phyloP scores from a whole-genome alignment of 2,113 vertebrate species.

The Bos javanicus region DNA sequence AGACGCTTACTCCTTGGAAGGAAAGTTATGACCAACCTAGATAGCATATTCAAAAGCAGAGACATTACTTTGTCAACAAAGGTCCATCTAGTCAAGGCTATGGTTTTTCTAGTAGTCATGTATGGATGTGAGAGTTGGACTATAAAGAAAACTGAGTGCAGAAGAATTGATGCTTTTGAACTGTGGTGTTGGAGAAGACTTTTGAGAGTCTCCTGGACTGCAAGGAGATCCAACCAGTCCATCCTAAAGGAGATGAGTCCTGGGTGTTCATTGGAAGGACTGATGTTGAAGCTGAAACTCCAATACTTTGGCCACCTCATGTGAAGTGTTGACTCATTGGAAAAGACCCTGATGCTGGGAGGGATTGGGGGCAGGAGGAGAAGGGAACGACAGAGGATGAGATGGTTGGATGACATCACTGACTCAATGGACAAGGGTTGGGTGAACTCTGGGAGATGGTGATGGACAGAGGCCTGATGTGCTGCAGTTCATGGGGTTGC shows the following conservation, averaged over 20 bases:
- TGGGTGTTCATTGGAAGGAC: neutral
- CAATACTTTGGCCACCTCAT: neutral
- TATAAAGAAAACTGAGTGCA: neutral
- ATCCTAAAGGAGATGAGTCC: neutral
- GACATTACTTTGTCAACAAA: neutral
- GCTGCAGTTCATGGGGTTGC: fast-evolving
- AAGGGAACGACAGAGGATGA: neutral
- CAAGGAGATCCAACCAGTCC: neutral
- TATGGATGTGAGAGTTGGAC: neutral
- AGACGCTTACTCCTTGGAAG: neutral
- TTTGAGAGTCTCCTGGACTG: neutral
- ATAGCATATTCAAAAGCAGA: neutral
- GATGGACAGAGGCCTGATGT: neutral
- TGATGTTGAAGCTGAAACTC: neutral
- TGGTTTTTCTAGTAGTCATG: neutral
- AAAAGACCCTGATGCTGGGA: neutral
- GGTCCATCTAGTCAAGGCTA: fast-evolving
- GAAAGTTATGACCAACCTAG: neutral
- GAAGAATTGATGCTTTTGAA: neutral
- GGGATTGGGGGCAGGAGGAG: neutral
- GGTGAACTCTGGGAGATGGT: neutral
- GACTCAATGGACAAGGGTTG: neutral
- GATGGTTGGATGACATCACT: neutral
- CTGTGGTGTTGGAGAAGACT: neutral
- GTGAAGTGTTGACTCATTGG: neutral